Percentiles rank a stretch among this genome's conserved stretches.
phyloP scores from a whole-genome alignment of 2,888 invertebrate genomes.

The Ochropacha duplaris region DNA sequence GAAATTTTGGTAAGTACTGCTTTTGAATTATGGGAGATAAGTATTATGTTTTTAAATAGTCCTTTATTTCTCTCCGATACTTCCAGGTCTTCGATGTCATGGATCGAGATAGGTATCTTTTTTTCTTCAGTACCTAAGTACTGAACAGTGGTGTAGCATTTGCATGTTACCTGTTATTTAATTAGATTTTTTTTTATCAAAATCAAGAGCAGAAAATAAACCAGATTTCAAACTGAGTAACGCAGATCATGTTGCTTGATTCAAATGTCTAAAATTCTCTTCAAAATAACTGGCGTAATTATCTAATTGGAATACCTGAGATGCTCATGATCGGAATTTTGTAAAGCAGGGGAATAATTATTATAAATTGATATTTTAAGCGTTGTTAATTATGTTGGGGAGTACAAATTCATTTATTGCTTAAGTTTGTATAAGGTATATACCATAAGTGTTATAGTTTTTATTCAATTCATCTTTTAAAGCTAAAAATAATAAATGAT shows the following conservation, averaged over 20 bases:
- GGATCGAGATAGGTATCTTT: no score
- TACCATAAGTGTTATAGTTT: background rate
- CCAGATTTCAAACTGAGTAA: background rate
- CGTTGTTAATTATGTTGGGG: background rate
- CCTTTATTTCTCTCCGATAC: no score
- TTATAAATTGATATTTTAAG: conserved; percentile 19
- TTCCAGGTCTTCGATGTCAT: background rate
- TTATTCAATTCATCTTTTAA: background rate
- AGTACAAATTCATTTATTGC: background rate
- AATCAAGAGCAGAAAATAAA: background rate
- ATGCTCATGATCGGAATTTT: conserved; percentile 26
- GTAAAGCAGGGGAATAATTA: conserved; percentile 11
- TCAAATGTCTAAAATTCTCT: conserved; percentile 31
- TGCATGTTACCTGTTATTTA: background rate
- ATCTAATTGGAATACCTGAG: conserved; percentile 34
- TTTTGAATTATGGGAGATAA: background rate
- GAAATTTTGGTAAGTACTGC: background rate
- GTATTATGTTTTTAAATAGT: no score
- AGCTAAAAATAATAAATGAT: background rate
- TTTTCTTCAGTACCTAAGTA: no score
- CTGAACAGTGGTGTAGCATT: background rate
- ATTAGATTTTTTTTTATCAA: background rate
- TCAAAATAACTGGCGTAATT: conserved; percentile 27
- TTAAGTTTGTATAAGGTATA: no score
- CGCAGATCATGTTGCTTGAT: conserved; percentile 10